phyloP scores from a whole-genome alignment of 2,113 vertebrate genomes.

The Poicephalus gulielmi region DNA sequence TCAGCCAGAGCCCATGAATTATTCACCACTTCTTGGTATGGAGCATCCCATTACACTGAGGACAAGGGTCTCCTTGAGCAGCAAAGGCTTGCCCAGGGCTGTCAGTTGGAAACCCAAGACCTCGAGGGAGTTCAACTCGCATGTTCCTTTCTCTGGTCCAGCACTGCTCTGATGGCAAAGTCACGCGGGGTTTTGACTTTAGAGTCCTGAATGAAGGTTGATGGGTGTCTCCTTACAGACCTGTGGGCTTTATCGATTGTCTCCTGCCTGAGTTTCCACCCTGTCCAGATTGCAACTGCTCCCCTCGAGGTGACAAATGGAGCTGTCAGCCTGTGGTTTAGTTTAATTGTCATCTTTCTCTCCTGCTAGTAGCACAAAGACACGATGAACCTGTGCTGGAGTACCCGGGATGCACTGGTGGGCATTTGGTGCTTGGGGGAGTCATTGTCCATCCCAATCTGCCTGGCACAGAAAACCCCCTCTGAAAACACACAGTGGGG shows the following conservation, averaged over 20 bases:
- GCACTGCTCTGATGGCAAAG: rapidly evolving
- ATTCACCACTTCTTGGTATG: not conserved
- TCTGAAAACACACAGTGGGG: not conserved
- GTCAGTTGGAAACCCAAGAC: not conserved
- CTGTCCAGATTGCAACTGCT: not conserved
- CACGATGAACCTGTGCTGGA: rapidly evolving
- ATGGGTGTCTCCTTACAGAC: constrained; percentile 53
- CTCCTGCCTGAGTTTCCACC: not conserved
- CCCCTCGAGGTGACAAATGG: not conserved
- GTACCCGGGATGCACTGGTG: not conserved
- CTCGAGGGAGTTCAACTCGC: not conserved
- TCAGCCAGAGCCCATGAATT: not conserved
- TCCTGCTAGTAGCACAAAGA: not conserved
- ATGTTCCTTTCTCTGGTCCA: not conserved
- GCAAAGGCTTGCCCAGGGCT: not conserved
- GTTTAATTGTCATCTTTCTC: not conserved
- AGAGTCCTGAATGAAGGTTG: not conserved
- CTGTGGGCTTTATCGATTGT: not conserved
- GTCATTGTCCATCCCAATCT: rapidly evolving
- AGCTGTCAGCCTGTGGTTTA: constrained; percentile 18
- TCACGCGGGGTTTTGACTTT: not conserved
- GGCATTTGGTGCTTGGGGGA: not conserved
- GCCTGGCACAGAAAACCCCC: not conserved
- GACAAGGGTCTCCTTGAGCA: constrained; percentile 38
- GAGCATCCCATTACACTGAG: not conserved